These are phyloP conservation scores for Chromis chromis DNA, from an alignment of 2,797 vertebrate genomes.

Conservation along the genomic window DNA sequence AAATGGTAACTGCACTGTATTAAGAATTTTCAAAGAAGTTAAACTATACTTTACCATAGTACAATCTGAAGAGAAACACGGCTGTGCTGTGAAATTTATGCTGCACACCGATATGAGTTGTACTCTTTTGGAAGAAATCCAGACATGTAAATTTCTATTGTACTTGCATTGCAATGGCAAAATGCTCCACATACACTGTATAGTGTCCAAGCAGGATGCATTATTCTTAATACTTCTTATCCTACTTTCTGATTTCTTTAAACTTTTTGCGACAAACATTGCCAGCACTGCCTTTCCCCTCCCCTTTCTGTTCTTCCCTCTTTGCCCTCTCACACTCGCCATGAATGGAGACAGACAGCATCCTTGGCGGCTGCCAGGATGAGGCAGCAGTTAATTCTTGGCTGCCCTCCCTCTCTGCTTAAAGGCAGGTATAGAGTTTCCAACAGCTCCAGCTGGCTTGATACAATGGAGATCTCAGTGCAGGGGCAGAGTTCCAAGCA, in stretches of 20 bases:
- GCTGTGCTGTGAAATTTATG: conserved; percentile 57
- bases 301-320: conserved; percentile 48
- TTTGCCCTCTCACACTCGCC: conserved; percentile 69
- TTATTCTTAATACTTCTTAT: conserved; percentile 48
- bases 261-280: conserved; percentile 61
- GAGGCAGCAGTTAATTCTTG: conserved; percentile 87
- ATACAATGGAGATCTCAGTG: conserved; percentile 83
- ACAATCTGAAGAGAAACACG: conserved; percentile 44
- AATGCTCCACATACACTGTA: conserved; percentile 25
- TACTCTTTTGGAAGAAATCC: conserved; percentile 51
- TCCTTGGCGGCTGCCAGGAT: conserved; percentile 83
- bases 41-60: conserved; percentile 30
- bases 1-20: conserved; percentile 10
- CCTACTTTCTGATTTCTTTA: conserved; percentile 35
- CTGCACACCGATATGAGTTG: conserved; percentile 46
- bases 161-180: conserved; percentile 31
- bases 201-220: conserved; percentile 37
- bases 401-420: conserved; percentile 85
- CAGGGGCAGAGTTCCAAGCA: conserved; percentile 80
- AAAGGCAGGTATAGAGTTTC: conserved; percentile 87
- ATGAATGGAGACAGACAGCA: conserved; percentile 85
- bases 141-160: conserved; percentile 52
- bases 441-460: conserved; percentile 85
- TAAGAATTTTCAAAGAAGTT: conserved; percentile 35
- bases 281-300: conserved; percentile 40